A percentile compares a stretch with the other conserved stretches of the same genome.
Conservation (phyloP, 2,113 vertebrate genomes). For the Platysteira castanea region DNA sequence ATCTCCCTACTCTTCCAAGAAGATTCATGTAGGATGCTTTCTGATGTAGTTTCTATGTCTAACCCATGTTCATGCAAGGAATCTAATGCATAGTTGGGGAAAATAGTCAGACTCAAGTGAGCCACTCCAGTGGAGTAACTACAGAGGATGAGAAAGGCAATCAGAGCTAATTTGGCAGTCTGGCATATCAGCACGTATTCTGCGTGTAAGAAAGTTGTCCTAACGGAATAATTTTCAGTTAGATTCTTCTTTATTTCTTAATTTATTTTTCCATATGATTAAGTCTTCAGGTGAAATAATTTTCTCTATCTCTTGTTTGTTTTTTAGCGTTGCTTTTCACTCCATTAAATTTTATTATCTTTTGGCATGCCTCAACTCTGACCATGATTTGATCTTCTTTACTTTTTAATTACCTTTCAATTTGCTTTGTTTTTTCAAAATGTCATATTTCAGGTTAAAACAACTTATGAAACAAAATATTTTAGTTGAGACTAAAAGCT, state of each 20-base stretch:
- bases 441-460: not conserved
- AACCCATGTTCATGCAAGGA: not conserved
- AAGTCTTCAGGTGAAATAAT: not conserved
- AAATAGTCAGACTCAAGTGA: not conserved
- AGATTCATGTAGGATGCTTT: not conserved
- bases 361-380: not conserved
- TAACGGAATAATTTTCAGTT: not conserved
- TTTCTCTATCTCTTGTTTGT: not conserved
- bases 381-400: not conserved
- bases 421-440: not conserved
- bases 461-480: not conserved
- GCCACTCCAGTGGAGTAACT: not conserved
- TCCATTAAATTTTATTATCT: not conserved
- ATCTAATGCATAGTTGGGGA: not conserved
- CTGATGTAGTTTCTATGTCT: not conserved
- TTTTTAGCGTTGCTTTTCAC: not conserved
- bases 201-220: not conserved
- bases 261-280: not conserved
- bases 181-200: not conserved
- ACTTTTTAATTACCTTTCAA: not conserved
- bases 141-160: not conserved
- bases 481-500: not conserved
- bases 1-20: not conserved
- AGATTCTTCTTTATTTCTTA: not conserved
- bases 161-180: not conserved